These are phyloP conservation scores for Chromis chromis DNA, from an alignment of 2,797 vertebrate genomes.

Conservation along the genomic window DNA sequence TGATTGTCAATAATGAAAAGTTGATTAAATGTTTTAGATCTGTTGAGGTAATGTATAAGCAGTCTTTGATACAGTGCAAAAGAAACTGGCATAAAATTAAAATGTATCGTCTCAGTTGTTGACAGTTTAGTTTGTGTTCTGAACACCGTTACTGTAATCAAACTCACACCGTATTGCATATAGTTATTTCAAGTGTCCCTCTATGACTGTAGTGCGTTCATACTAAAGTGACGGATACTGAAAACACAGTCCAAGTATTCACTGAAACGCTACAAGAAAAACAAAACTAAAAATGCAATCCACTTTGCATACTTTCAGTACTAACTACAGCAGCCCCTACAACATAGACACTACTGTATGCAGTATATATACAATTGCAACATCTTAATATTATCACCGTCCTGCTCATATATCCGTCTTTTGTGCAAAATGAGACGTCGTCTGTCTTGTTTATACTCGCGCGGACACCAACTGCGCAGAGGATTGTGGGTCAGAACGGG, in stretches of 20 bases:
- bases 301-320: no score
- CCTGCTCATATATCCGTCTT: no score
- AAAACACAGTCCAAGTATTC: no score
- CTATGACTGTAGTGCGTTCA: neutral
- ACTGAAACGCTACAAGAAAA: neutral
- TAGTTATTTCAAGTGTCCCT: neutral
- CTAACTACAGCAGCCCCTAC: no score
- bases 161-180: neutral
- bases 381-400: no score
- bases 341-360: no score
- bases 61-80: neutral
- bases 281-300: neutral
- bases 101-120: neutral
- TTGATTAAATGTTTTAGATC: no score
- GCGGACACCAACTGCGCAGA: no score
- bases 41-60: neutral
- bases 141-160: neutral
- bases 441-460: no score
- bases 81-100: neutral
- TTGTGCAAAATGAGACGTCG: no score
- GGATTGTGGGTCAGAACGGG: no score
- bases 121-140: neutral
- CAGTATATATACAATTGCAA: no score
- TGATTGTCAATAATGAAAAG: neutral
- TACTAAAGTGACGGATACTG: neutral